phyloP scores from a whole-genome alignment of 2,888 invertebrate species.

The Sinopyrophorus schimmeli region DNA sequence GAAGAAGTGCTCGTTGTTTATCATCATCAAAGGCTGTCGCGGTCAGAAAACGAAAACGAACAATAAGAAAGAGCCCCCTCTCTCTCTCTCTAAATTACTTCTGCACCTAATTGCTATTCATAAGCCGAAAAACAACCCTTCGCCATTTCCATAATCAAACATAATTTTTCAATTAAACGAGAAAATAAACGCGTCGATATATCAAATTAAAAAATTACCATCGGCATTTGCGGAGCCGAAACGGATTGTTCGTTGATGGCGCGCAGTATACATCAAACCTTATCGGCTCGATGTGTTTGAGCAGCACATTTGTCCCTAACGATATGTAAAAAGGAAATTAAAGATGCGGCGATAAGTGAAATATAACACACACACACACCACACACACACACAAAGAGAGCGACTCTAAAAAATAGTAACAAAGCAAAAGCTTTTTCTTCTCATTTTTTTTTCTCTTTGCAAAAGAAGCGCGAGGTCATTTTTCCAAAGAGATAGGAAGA shows the following conservation, averaged over 20 bases:
- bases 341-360: constrained; percentile 54
- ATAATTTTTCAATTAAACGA: constrained; percentile 3
- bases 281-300: constrained; percentile 55
- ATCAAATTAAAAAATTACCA: constrained; percentile 21
- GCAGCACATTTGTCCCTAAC: constrained; percentile 52
- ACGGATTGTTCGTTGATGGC: constrained; percentile 24
- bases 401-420: no score
- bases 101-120: no score
- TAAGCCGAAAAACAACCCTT: no score
- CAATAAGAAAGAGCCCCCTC: no score
- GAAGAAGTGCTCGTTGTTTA: constrained; percentile 24
- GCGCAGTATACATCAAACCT: constrained; percentile 48
- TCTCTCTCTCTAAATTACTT: no score
- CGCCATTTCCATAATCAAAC: constrained; percentile 1
- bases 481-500: no score
- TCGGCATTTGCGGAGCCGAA: constrained; percentile 27
- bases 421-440: no score
- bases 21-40: constrained; percentile 31
- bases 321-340: constrained; percentile 56
- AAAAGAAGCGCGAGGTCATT: no score
- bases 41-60: constrained; percentile 30
- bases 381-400: no score
- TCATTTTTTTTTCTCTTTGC: no score
- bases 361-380: no score
- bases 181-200: constrained; percentile 9